phyloP scores from a whole-genome alignment of 2,113 vertebrate genomes.

The Propithecus coquereli region DNA sequence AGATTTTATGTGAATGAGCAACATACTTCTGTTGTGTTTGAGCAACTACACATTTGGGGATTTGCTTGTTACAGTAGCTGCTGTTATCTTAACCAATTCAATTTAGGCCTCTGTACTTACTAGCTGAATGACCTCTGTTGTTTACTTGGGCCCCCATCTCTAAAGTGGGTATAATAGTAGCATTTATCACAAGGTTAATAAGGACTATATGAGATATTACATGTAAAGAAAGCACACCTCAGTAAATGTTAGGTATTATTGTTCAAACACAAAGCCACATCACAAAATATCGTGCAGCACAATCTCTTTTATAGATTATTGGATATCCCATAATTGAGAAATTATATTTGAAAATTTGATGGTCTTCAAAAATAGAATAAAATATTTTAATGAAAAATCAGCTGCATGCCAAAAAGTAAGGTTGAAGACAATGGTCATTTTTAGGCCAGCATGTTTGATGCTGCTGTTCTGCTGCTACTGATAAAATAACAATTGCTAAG shows the following conservation, averaged over 20 bases:
- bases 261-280: neutral
- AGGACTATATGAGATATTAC: neutral
- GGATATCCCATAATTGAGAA: neutral
- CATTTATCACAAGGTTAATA: neutral
- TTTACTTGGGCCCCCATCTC: neutral
- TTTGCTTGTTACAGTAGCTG: slow-evolving; percentile 7
- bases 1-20: neutral
- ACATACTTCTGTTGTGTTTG: neutral
- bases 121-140: neutral
- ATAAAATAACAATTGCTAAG: neutral
- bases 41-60: neutral
- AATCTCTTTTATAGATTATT: neutral
- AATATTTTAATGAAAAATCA: slow-evolving; percentile 21
- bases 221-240: neutral
- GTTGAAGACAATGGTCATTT: neutral
- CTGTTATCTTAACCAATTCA: neutral
- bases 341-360: neutral
- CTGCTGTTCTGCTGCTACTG: neutral
- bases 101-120: neutral
- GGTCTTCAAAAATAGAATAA: neutral
- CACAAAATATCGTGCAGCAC: neutral
- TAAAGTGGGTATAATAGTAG: neutral
- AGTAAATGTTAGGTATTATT: neutral
- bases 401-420: neutral
- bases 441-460: neutral